Evolutionary conservation across 1,140 invertebrate species (phyloP).

Genomic region (Lordiphosa clarofinis): DNA sequence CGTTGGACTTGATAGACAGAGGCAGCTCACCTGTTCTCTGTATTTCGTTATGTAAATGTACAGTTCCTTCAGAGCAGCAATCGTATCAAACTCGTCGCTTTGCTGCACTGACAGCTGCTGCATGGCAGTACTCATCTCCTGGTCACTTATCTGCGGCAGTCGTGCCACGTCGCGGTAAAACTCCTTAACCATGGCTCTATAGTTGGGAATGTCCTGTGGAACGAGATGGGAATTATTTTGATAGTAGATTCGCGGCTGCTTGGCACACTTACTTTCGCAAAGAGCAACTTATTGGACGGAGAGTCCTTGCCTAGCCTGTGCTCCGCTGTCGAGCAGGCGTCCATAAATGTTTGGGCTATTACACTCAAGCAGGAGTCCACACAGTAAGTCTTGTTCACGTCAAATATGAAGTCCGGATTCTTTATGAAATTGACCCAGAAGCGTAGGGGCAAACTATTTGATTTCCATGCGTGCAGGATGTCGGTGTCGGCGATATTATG

Average conservation of each 20-base stretch:
- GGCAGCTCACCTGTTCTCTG: slow-evolving; percentile 88
- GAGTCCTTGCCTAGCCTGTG: slow-evolving; percentile 95
- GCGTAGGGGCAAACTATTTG: slow-evolving; percentile 94
- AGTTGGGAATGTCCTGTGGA: slow-evolving; percentile 89
- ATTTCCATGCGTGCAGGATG: slow-evolving; percentile 97
- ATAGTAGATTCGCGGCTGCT: slow-evolving; percentile 13
- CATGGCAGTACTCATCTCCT: slow-evolving; percentile 95
- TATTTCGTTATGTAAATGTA: slow-evolving; percentile 97
- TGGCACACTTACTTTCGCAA: slow-evolving; percentile 86
- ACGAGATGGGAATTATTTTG: slow-evolving; percentile 20
- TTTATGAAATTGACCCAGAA: slow-evolving; percentile 99
- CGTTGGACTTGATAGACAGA: no score
- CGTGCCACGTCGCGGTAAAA: slow-evolving; percentile 93
- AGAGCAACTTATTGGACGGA: slow-evolving; percentile 95
- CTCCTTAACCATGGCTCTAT: slow-evolving; percentile 91
- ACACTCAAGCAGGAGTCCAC: slow-evolving; percentile 96
- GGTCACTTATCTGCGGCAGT: slow-evolving; percentile 93
- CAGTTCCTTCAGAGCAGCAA: slow-evolving; percentile 94
- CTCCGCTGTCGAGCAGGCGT: slow-evolving; percentile 93
- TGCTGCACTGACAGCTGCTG: slow-evolving; percentile 93
- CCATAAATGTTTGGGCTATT: slow-evolving; percentile 98
- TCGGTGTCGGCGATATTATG: slow-evolving; percentile 93
- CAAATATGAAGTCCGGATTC: slow-evolving; percentile 98
- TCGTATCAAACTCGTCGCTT: slow-evolving; percentile 92
- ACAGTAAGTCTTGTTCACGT: slow-evolving; percentile 95